Conservation (phyloP, 2,797 vertebrate species). For the Oceanodroma leucorhoa region DNA sequence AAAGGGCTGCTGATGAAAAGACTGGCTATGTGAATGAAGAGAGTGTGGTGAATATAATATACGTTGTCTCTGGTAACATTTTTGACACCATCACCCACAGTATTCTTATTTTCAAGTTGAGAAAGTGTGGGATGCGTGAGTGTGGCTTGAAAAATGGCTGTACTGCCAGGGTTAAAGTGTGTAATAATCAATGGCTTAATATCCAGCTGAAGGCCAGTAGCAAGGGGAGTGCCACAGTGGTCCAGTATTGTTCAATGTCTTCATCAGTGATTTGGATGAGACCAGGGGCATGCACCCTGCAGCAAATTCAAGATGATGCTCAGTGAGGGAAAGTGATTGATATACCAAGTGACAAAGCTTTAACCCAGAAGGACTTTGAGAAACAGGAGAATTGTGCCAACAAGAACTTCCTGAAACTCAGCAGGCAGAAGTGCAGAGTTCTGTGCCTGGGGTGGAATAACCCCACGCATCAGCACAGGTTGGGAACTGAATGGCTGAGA, state of each 20-base stretch:
- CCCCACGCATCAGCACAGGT: background rate
- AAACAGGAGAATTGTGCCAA: background rate
- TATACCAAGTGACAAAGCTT: background rate
- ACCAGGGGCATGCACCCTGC: background rate
- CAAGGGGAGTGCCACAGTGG: background rate
- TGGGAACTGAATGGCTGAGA: background rate
- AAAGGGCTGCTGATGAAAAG: background rate
- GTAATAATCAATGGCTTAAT: background rate
- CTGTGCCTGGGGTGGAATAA: background rate
- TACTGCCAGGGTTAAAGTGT: background rate
- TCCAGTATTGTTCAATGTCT: background rate
- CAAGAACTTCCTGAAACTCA: background rate
- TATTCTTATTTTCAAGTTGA: background rate
- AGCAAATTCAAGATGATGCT: background rate
- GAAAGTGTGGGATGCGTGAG: background rate
- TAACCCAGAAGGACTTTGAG: background rate
- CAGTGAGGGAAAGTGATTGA: background rate
- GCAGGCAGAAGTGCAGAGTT: background rate
- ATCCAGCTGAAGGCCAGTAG: background rate
- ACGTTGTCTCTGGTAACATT: background rate
- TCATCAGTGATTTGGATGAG: background rate
- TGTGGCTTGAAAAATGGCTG: background rate
- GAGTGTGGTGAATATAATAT: background rate
- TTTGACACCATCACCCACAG: background rate
- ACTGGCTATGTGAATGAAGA: background rate